Conservation (phyloP, 2,888 invertebrate species). For the Steromphala cineraria region DNA sequence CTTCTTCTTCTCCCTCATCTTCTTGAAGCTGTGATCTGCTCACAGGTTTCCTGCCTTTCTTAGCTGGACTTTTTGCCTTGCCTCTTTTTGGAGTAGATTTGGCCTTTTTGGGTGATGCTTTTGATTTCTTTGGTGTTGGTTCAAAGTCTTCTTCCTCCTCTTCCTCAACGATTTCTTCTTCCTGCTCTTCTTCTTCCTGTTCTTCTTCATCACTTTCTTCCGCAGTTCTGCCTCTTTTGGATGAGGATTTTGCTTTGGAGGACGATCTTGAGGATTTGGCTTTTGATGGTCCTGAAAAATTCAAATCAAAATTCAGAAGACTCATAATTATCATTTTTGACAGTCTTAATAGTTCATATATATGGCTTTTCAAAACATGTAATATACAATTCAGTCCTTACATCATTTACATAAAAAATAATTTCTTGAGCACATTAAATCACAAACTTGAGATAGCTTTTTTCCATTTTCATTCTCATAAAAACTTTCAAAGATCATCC, state of each 20-base stretch:
- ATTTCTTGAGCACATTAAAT: no score
- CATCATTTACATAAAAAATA: no score
- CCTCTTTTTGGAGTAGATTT: neutral
- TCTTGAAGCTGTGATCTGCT: slow-evolving; percentile 20
- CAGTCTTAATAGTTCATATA: no score
- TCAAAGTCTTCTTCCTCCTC: neutral
- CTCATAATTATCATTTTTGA: no score
- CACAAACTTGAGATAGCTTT: no score
- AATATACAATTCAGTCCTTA: no score
- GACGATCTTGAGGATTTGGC: neutral
- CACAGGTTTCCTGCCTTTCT: slow-evolving; percentile 1
- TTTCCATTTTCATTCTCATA: no score
- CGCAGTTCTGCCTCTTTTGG: no score
- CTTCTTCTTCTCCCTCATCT: slow-evolving; percentile 20
- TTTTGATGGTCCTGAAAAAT: neutral
- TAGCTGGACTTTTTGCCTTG: neutral
- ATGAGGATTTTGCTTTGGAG: neutral
- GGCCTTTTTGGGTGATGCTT: neutral
- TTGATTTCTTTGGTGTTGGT: neutral
- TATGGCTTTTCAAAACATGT: no score
- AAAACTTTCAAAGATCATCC: no score
- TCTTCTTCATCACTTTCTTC: neutral
- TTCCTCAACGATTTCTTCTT: slow-evolving; percentile 13
- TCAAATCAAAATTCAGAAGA: neutral
- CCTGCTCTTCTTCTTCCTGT: slow-evolving; percentile 12